A percentile compares a stretch with the other conserved stretches of the same genome.
These are phyloP conservation scores for Poecile atricapillus DNA, from an alignment of 2,113 vertebrate genomes.

Conservation along the genomic window DNA sequence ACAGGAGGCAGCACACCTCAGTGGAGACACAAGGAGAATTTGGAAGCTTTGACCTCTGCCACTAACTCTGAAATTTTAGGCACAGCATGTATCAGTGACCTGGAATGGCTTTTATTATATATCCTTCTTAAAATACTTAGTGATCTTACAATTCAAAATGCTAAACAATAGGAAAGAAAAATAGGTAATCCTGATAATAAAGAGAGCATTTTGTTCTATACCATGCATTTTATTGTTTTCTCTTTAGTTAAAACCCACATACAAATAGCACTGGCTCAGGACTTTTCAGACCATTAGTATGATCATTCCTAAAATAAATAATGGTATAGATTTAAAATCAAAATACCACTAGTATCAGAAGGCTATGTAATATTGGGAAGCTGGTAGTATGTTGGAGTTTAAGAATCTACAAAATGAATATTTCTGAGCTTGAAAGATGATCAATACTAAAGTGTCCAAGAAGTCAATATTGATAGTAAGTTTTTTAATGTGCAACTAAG, in stretches of 20 bases:
- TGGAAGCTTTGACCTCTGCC: background rate
- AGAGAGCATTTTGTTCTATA: background rate
- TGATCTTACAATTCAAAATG: background rate
- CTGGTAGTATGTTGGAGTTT: background rate
- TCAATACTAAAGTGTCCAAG: background rate
- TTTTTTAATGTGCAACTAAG: background rate
- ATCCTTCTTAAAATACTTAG: background rate
- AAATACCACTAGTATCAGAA: background rate
- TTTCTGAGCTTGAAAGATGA: background rate
- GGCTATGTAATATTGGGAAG: background rate
- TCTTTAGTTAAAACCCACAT: background rate
- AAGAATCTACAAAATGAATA: background rate
- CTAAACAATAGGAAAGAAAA: background rate
- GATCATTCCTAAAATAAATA: background rate
- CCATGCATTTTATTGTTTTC: background rate
- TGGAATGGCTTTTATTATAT: background rate
- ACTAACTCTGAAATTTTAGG: background rate
- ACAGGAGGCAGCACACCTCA: background rate
- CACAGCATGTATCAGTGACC: background rate
- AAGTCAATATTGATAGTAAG: background rate
- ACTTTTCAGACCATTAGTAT: background rate
- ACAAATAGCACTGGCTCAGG: background rate
- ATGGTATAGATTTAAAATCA: background rate
- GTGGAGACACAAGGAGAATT: background rate
- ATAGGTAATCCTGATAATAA: background rate